Base-by-base conservation (phyloP, 1,140 invertebrate species). In the Eueides isabella region DNA sequence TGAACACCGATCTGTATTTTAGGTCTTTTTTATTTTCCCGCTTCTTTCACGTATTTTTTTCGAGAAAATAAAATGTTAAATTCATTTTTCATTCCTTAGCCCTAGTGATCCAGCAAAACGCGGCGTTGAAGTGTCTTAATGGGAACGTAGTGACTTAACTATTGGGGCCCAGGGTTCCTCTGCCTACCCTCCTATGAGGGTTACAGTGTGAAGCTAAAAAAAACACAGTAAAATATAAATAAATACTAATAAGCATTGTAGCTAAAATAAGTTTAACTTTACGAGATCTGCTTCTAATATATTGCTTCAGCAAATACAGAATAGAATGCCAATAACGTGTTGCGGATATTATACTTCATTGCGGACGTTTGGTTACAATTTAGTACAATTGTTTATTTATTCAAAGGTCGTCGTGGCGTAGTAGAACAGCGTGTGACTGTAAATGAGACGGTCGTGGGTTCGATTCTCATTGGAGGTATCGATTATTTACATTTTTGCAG, bases 311-410 rank as follows among this genome's bases (percentile, higher is more conserved):
- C 19, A 55, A 55, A 55, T 55, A 55, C 48, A 5, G 48, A 55
- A 26, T 55, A 55, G 48, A 55, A 55, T 11, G 48, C 48, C 48
- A 55, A 55, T 55, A 55, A 55, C 48, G 48, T 55, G 48, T 55
- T 55, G 48, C 48, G 48, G 48, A 55, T 26, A 55, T 55, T 26
- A 55, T 55, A 55, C 48, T 55, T 55, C 48, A 55, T 26, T 55
- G 48, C 48, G 48, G 48, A 55, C 23, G 48, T 55, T 38, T 5
- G 3, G 6, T 3, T 55, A 55, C 9, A 4, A 11, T 55, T 55
- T 55, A 12, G 1, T 44, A 44, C 5, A 3, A 12, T 23, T 26
- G 48, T 55, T 19, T 16, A 23, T 44, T 12, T 44, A 44, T 44
- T 44, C 19, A 41, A 12, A n/a, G 5, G 38, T 5, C 38, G 3